phyloP scores from a whole-genome alignment of 2,888 invertebrate species.

The Vesta saturnalis region DNA sequence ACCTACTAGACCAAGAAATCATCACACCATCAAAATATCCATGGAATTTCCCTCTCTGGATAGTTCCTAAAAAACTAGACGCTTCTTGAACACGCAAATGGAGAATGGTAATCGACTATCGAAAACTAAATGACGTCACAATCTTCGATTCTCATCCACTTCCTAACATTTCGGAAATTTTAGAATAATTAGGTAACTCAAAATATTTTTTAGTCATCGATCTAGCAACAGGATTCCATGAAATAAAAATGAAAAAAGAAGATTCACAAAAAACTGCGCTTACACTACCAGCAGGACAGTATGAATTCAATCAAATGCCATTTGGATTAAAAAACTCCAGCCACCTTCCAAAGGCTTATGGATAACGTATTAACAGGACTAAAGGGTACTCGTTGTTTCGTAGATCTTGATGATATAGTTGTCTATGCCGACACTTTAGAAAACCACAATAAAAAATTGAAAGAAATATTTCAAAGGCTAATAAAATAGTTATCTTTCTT shows the following conservation, averaged over 20 bases:
- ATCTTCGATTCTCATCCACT: not conserved
- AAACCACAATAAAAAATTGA: not conserved
- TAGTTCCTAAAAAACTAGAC: no score
- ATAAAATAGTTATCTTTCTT: no score
- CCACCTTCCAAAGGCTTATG: conserved; percentile 41
- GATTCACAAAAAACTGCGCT: conserved; percentile 46
- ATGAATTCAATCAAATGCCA: conserved; percentile 34
- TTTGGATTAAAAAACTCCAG: conserved; percentile 1
- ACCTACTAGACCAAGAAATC: conserved; percentile 44
- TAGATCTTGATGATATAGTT: conserved; percentile 39
- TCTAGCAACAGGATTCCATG: conserved; percentile 44
- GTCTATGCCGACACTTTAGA: not conserved
- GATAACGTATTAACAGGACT: conserved; percentile 37
- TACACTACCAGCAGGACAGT: conserved; percentile 39
- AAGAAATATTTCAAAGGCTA: not conserved
- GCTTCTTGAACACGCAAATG: conserved; percentile 42
- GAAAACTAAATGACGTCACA: not conserved
- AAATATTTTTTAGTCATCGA: conserved; percentile 38
- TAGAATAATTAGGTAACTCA: no score
- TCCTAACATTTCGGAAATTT: not conserved
- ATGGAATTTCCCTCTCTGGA: conserved; percentile 53
- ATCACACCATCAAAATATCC: conserved; percentile 52
- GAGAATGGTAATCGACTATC: not conserved
- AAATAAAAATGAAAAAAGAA: conserved; percentile 41
- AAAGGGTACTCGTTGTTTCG: conserved; percentile 31